phyloP scores from a whole-genome alignment of 2,888 invertebrate genomes.

The Phyllotreta striolata region DNA sequence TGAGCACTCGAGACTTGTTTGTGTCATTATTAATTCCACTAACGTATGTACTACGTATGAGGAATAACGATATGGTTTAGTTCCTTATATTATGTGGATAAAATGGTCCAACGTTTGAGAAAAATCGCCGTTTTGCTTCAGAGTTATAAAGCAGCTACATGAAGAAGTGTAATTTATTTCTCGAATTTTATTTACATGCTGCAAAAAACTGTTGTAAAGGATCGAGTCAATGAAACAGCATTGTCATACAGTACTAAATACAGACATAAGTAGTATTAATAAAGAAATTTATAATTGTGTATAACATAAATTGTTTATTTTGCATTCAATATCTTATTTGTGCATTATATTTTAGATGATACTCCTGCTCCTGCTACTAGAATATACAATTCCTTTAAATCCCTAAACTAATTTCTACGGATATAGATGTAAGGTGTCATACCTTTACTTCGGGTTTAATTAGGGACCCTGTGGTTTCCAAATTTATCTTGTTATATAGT shows the following conservation, averaged over 20 bases:
- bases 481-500: slow-evolving; percentile 59
- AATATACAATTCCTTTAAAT: slow-evolving; percentile 33
- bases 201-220: too few relatives aligned
- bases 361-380: background rate
- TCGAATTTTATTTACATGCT: too few relatives aligned
- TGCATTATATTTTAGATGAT: background rate
- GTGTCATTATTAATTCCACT: slow-evolving; percentile 17
- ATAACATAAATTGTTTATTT: too few relatives aligned
- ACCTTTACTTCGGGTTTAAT: slow-evolving; percentile 52
- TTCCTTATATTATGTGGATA: slow-evolving; percentile 9
- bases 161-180: too few relatives aligned
- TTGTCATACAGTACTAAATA: too few relatives aligned
- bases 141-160: too few relatives aligned
- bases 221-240: too few relatives aligned
- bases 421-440: slow-evolving; percentile 52
- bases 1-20: slow-evolving; percentile 10
- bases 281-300: too few relatives aligned
- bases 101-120: background rate
- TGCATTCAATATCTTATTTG: too few relatives aligned
- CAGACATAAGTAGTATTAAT: too few relatives aligned
- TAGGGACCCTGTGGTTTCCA: slow-evolving; percentile 56
- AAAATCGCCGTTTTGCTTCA: too few relatives aligned
- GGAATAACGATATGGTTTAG: slow-evolving; percentile 11
- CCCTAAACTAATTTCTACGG: slow-evolving; percentile 50
- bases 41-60: slow-evolving; percentile 17